Percentiles rank a stretch among this genome's conserved stretches.
Conservation (phyloP, 2,113 vertebrate genomes). For the Bujurquina vittata region DNA sequence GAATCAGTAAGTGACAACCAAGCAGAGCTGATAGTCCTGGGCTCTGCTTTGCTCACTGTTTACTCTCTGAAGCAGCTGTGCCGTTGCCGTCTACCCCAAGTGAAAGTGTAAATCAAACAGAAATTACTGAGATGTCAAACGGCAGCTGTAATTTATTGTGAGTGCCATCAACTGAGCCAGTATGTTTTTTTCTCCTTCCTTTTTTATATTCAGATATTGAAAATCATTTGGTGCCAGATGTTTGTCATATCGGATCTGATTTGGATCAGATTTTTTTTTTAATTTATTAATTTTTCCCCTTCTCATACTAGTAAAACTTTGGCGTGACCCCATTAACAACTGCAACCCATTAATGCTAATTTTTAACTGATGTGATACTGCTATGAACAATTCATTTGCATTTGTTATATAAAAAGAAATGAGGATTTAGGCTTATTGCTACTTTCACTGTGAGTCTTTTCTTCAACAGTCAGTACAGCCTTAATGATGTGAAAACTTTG, state of each 20-base stretch:
- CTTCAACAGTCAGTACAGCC: background rate
- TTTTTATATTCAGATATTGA: background rate
- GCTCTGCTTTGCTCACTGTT: background rate
- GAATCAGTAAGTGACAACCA: conserved; percentile 5
- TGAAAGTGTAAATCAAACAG: background rate
- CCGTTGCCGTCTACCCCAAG: background rate
- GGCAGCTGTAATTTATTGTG: background rate
- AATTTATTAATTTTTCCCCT: no score
- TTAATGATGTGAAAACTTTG: background rate
- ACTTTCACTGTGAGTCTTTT: background rate
- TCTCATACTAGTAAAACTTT: background rate
- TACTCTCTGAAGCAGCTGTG: background rate
- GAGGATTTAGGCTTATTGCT: background rate
- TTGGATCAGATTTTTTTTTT: background rate
- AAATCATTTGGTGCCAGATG: conserved; percentile 4
- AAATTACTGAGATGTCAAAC: background rate
- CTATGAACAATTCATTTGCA: background rate
- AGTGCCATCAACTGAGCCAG: background rate
- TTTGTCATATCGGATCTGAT: background rate
- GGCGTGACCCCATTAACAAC: background rate
- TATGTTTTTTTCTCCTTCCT: background rate
- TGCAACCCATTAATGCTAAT: background rate
- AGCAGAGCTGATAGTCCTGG: background rate
- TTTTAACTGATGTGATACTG: background rate
- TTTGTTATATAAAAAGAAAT: background rate